Percentiles rank a stretch among this genome's conserved stretches.
phyloP scores from a whole-genome alignment of 2,113 vertebrate genomes.

The Corapipo altera region DNA sequence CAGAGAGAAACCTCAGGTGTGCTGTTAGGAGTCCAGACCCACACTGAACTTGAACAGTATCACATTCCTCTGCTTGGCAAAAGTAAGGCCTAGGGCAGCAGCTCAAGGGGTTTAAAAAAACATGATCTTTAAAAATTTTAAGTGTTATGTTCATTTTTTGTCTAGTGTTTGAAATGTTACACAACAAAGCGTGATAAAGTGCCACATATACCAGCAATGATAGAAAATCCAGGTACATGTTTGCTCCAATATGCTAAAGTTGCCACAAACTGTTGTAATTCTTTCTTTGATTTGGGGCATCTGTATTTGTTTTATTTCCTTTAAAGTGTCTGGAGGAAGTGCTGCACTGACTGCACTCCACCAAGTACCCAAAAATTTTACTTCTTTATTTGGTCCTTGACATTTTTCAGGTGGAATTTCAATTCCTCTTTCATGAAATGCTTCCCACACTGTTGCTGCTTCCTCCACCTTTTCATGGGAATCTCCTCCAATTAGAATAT shows the following conservation, averaged over 20 bases:
- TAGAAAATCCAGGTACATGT: not conserved
- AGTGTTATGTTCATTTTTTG: constrained; percentile 46
- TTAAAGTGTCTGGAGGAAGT: not conserved
- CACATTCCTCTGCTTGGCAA: constrained; percentile 21
- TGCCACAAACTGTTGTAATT: not conserved
- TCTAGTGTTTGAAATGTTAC: constrained; percentile 58
- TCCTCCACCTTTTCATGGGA: not conserved
- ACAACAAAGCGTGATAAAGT: constrained; percentile 41
- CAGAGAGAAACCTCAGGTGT: not conserved
- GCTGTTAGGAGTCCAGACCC: not conserved
- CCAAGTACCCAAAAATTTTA: not conserved
- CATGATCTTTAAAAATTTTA: not conserved
- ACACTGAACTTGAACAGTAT: not conserved
- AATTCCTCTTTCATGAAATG: not conserved
- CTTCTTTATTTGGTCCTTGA: not conserved
- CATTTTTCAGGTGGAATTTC: not conserved
- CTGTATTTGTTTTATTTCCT: not conserved
- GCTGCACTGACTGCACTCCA: not conserved
- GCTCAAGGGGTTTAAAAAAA: not conserved
- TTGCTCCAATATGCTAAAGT: not conserved
- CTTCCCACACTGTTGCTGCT: not conserved
- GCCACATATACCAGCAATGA: rapidly evolving
- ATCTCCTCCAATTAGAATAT: not conserved
- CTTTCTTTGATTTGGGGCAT: not conserved
- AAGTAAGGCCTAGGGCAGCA: not conserved